Conservation (phyloP, 2,888 invertebrate genomes). For the Autographa gamma region DNA sequence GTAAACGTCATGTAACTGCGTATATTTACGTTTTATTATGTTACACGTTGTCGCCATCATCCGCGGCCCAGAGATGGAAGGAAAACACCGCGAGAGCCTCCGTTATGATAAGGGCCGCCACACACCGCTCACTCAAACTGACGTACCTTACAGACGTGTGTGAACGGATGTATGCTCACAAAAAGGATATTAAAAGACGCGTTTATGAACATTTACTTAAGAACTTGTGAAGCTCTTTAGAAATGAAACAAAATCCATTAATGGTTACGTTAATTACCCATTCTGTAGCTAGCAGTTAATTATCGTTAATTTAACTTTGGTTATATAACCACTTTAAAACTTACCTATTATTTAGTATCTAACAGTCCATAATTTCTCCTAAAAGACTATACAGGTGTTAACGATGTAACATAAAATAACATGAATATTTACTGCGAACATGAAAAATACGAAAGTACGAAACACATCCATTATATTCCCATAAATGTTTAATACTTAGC, state of each 20-base stretch:
- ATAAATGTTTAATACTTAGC: slow-evolving; percentile 7
- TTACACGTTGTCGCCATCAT: not conserved
- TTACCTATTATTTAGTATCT: not conserved
- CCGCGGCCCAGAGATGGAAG: slow-evolving; percentile 10
- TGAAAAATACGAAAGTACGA: not conserved
- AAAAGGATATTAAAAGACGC: too few species aligned
- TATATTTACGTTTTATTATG: slow-evolving; percentile 12
- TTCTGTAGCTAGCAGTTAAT: not conserved
- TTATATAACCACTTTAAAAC: not conserved
- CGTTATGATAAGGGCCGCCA: not conserved
- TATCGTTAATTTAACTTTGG: not conserved
- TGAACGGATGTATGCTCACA: too few species aligned
- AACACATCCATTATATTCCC: not conserved
- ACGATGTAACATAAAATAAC: not conserved
- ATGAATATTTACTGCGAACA: slow-evolving; percentile 7
- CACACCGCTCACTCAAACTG: not conserved
- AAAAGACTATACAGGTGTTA: not conserved
- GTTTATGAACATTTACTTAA: not conserved
- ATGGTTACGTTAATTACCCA: not conserved
- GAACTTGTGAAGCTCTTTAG: not conserved
- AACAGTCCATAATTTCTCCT: not conserved
- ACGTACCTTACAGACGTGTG: not conserved
- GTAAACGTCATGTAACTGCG: slow-evolving; percentile 3
- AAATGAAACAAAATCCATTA: not conserved
- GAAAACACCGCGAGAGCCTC: slow-evolving; percentile 6